Evolutionary conservation across 2,797 vertebrate genomes (phyloP).

Genomic region (Muscicapa striata): DNA sequence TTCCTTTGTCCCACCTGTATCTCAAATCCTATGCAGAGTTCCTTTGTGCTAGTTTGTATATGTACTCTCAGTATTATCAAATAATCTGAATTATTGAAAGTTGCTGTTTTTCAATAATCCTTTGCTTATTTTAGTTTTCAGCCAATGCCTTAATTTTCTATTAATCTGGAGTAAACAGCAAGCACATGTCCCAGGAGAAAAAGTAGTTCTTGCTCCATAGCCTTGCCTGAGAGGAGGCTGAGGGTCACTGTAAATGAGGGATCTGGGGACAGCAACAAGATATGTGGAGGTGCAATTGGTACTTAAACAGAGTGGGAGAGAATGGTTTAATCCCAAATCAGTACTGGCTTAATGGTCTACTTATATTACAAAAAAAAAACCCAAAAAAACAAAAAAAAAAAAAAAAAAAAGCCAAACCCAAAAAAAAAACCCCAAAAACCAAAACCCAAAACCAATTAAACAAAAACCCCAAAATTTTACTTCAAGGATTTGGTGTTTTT

Average conservation of each 20-base stretch:
- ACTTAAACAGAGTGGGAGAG: neutral
- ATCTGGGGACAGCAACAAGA: neutral
- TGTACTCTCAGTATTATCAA: neutral
- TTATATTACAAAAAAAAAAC: neutral
- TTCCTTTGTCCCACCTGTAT: neutral
- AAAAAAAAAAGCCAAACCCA: too few relatives aligned
- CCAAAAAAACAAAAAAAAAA: too few relatives aligned
- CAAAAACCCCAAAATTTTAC: too few relatives aligned
- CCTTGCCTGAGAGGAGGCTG: neutral
- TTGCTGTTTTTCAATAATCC: neutral
- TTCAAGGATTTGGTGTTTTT: neutral
- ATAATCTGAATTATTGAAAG: neutral
- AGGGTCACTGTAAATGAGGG: neutral
- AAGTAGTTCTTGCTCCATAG: neutral
- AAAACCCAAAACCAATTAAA: too few relatives aligned
- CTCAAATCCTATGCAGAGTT: neutral
- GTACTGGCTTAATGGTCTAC: neutral
- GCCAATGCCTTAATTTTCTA: neutral
- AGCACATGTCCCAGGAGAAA: neutral
- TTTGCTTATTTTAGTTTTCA: neutral
- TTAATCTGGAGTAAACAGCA: neutral
- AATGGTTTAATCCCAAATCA: neutral
- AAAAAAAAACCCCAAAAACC: too few relatives aligned
- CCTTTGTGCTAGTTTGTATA: neutral
- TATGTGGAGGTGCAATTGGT: neutral